Base-by-base conservation (phyloP, 2,888 invertebrate genomes). In the Chamaedrilus cognettii region DNA sequence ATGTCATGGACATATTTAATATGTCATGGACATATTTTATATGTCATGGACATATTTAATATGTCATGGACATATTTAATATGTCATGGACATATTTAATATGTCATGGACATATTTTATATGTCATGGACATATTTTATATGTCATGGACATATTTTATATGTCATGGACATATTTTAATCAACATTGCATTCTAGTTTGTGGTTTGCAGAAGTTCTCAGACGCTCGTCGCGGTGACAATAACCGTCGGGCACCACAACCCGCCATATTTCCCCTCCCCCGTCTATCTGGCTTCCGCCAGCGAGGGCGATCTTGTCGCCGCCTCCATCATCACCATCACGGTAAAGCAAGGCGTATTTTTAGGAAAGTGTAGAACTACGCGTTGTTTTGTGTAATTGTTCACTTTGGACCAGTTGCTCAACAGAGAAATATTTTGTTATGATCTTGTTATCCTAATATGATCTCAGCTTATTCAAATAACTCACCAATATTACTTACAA, bases 301-400 rank as follows among this genome's bases (percentile, higher is more conserved):
- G 79, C 70, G 80, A 80, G 64, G 80, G 78, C 2, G 70, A 72
- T 0, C 72, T 75, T n/a, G 49, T 74, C 0, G 72, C 70, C 4
- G 49, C 75, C 23, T 71, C 70, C 0, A 71, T 80, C 11, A 79
- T 76, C 69, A 55, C 65, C 34, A 71, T 73, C 15, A 71, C 72
- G 33, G 78, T 77, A 70, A 74, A 76, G 71, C 19, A 33, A 51
- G 4, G 7, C 5, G 19, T 15, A 42, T 42, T 42, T 42, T 15
- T 42, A 42, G 28, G 11, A 26, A n/a, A n/a, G n/a, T n/a, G n/a
- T n/a, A n/a, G n/a, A n/a, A n/a, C n/a, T n/a, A n/a, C n/a, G n/a
- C n/a, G n/a, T n/a, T 58, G 19, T 59, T 58, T 28, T 15, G 11
- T 58, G 26, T n/a, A n/a, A n/a, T n/a, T n/a, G n/a, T n/a, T n/a